phyloP scores from a whole-genome alignment of 2,797 vertebrate species.

The Falco peregrinus region DNA sequence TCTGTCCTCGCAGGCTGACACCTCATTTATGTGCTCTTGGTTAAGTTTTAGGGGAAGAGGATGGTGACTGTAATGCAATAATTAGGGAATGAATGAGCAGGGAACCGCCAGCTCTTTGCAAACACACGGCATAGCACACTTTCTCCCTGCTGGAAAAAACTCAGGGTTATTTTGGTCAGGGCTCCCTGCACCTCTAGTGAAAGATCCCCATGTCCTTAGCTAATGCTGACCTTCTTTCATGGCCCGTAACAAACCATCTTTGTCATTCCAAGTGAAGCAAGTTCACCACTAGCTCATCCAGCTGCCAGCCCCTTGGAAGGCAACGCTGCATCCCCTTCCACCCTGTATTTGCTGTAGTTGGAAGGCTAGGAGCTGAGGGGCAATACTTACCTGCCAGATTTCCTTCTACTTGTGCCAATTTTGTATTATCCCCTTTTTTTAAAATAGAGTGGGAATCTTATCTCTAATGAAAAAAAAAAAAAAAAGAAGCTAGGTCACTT shows the following conservation, averaged over 20 bases:
- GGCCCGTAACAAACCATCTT: neutral
- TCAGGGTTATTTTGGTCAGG: constrained; percentile 47
- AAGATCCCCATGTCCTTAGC: neutral
- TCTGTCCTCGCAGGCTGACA: neutral
- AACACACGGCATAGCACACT: constrained; percentile 30
- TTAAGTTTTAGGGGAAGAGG: constrained; percentile 30
- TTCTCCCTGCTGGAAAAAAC: constrained; percentile 63
- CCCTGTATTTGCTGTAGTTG: constrained; percentile 28
- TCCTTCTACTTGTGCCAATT: constrained; percentile 72
- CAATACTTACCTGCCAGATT: neutral
- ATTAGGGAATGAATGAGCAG: constrained; percentile 16
- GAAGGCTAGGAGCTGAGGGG: constrained; percentile 40
- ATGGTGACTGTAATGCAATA: constrained; percentile 37
- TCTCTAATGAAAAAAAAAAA: neutral
- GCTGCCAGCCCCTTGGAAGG: constrained; percentile 21
- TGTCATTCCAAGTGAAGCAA: constrained; percentile 20
- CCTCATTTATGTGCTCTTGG: neutral
- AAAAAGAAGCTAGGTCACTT: neutral
- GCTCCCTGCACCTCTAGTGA: constrained; percentile 22
- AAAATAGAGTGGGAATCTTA: constrained; percentile 30
- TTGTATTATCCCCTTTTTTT: constrained; percentile 59
- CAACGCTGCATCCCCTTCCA: constrained; percentile 27
- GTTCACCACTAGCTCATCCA: neutral
- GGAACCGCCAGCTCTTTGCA: constrained; percentile 23
- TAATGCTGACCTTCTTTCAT: constrained; percentile 16